Base-by-base conservation (phyloP, 2,113 vertebrate species). In the Eretmochelys imbricata region DNA sequence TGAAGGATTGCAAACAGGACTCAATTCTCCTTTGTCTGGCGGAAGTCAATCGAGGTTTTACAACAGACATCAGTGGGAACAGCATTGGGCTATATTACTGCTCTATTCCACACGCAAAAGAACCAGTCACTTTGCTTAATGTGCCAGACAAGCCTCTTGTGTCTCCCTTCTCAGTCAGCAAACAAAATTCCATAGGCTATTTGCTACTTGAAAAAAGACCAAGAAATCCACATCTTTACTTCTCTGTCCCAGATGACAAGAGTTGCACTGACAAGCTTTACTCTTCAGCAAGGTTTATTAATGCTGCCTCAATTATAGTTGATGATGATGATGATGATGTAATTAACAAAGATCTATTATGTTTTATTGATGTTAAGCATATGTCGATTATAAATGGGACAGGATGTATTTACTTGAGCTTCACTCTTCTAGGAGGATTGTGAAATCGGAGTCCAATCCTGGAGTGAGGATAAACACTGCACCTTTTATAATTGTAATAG, bases 401-500 rank as follows among this genome's bases (percentile, higher is more conserved):
- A 98, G 98, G 98, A 98, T 98, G 97, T 98, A 98, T 97, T 98
- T 98, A 97, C 96, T 97, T 93, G 91, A 97, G 95, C 96, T 93
- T 96, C 96, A 87, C 94, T 98, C 93, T 98, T 99, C 78, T 79
- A 98, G 96, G 93, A 97, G 98, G 97, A 98, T 98, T 98, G 94
- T 98, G 98, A 98, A 98, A 98, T 98, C 97, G 96, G 97, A 98
- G 97, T 97, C 97, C 98, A 98, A 97, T 95, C 91, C 96, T 97
- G 94, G 95, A 98, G 90, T 88, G 94, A 98, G 98, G 97, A 98
- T 84, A 98, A 97, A 98, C 98, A 98, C 98, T 98, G 98, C 98
- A 99, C 99, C 99, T 99, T 99, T 98, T 98, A 98, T 98, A 98
- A 99, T 97, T 97, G 96, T 99, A 99, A 99, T 99, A 98, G 96